Evolutionary conservation across 2,797 vertebrate species (phyloP).

Genomic region (Spinibarbus caldwelli): DNA sequence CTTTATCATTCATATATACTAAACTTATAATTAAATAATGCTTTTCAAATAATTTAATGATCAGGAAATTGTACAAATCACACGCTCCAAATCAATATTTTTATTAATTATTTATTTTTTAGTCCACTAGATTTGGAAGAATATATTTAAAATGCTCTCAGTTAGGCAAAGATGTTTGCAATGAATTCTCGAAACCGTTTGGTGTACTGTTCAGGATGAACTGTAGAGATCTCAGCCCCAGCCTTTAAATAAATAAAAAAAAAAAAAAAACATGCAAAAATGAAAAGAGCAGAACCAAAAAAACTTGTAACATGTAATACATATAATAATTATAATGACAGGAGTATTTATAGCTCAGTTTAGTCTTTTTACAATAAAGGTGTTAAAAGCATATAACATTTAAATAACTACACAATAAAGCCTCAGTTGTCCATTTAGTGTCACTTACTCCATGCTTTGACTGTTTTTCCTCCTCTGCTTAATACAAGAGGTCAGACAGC

Average conservation of each 20-base stretch:
- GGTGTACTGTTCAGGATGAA: constrained; percentile 92
- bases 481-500: background rate
- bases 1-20: background rate
- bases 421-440: background rate
- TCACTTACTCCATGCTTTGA: constrained; percentile 92
- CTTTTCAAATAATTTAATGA: background rate
- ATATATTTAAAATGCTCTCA: constrained; percentile 6
- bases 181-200: constrained; percentile 91
- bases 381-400: background rate
- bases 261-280: background rate
- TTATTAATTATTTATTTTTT: too few relatives aligned
- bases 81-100: background rate
- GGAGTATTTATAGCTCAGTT: background rate
- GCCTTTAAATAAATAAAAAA: constrained; percentile 66
- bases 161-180: constrained; percentile 86
- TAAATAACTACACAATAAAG: background rate
- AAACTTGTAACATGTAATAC: constrained; percentile 30
- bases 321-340: background rate
- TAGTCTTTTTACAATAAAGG: background rate
- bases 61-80: background rate
- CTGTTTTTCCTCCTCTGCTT: constrained; percentile 72
- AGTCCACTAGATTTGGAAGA: background rate
- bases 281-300: constrained; percentile 12
- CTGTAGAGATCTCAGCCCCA: constrained; percentile 91
- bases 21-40: background rate